Evolutionary conservation across 2,888 invertebrate species (phyloP).

Genomic region (Opisthograptis luteolata): DNA sequence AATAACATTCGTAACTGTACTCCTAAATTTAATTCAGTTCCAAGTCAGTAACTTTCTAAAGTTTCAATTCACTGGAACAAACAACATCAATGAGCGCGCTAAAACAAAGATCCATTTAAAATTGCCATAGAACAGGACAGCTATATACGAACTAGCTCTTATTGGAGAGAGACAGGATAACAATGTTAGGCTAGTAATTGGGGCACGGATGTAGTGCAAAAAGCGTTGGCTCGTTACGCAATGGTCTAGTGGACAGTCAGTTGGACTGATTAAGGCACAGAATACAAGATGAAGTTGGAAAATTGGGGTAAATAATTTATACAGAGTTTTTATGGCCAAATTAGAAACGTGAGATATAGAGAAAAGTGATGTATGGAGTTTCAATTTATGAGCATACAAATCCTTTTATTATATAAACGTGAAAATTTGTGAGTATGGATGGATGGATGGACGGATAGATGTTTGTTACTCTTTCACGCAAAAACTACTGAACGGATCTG

Average conservation of each 20-base stretch:
- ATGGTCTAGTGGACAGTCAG: conserved; percentile 20
- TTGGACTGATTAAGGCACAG: neutral
- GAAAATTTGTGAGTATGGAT: too few relatives aligned
- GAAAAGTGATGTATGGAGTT: too few relatives aligned
- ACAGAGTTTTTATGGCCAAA: too few relatives aligned
- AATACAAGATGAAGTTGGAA: too few relatives aligned
- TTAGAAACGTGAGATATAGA: too few relatives aligned
- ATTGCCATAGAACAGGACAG: conserved; percentile 16
- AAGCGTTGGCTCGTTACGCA: conserved; percentile 33
- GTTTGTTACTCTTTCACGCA: too few relatives aligned
- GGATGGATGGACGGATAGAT: too few relatives aligned
- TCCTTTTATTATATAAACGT: too few relatives aligned
- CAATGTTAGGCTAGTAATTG: conserved; percentile 36
- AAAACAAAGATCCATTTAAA: conserved; percentile 2
- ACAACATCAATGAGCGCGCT: conserved; percentile 3
- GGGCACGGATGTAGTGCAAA: conserved; percentile 36
- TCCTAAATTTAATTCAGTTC: neutral
- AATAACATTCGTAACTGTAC: neutral
- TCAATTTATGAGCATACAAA: too few relatives aligned
- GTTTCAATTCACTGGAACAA: conserved; percentile 5
- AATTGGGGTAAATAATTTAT: too few relatives aligned
- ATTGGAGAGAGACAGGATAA: conserved; percentile 28
- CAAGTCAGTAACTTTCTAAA: neutral
- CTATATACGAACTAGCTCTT: conserved; percentile 12
- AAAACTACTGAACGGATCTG: too few relatives aligned